These are phyloP conservation scores for Carollia perspicillata DNA, from an alignment of 2,113 vertebrate species.

Conservation along the genomic window DNA sequence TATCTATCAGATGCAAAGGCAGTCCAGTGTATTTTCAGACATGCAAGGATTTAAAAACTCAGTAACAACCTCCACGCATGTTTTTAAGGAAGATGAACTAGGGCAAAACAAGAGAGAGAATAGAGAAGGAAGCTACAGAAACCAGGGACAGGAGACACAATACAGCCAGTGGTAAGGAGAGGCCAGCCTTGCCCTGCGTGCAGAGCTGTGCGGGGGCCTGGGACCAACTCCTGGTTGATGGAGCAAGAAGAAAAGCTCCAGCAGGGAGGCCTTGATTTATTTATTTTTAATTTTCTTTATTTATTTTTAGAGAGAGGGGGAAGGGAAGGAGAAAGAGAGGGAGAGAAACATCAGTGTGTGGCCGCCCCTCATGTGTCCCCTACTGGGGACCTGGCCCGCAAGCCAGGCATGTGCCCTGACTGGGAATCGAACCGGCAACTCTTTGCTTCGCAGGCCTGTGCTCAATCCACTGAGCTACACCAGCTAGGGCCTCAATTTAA, in stretches of 20 bases:
- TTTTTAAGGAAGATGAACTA: neutral
- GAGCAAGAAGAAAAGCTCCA: neutral
- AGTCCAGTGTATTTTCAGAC: neutral
- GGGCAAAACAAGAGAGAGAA: neutral
- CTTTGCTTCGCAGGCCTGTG: too few species aligned
- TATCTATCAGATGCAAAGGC: neutral
- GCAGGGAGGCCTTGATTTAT: neutral
- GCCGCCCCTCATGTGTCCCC: too few species aligned
- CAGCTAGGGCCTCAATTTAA: neutral
- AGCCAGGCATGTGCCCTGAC: too few species aligned
- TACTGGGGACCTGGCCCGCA: too few species aligned
- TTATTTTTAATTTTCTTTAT: too few species aligned
- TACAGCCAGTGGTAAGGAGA: neutral
- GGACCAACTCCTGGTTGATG: rapidly evolving
- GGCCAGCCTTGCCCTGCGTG: too few species aligned
- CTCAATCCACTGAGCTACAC: too few species aligned
- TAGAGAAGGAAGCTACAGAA: neutral
- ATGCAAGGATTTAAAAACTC: neutral
- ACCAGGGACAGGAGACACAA: neutral
- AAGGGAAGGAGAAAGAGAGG: too few species aligned
- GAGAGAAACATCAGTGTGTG: too few species aligned
- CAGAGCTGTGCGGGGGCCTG: neutral
- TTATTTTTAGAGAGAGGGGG: too few species aligned
- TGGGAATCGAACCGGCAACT: too few species aligned
- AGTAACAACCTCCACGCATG: neutral